Base-by-base conservation (phyloP, 2,888 invertebrate genomes). In the Epistrophe eligans region DNA sequence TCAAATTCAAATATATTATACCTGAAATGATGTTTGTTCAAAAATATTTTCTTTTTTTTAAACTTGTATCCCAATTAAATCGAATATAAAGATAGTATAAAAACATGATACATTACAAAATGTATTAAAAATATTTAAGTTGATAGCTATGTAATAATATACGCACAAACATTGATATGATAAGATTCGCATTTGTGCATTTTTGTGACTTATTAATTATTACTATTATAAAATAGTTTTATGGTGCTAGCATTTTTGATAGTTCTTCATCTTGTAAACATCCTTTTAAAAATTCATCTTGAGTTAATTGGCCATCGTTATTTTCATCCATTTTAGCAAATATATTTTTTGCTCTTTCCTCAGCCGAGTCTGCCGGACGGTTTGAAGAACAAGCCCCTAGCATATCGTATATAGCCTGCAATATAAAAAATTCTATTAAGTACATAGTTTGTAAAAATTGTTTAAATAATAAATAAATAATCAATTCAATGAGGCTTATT, bases 261-360 rank as follows among this genome's bases (percentile, higher is more conserved):
- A 98, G 94, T 93, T 98, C 98, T 93, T 98, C 98, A 92, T 99
- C 99, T 93, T 98, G 98, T 92, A 99, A 96, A 93, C 99, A 99
- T 83, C 99, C 99, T 93, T 99, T 98, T 88, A 99, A 95, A 94
- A 99, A 99, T 94, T 99, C 99, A 89, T 99, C 98, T 94, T 99
- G 98, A 89, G 98, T 98, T 92, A 99, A 95, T 93, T 99, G 98
- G 84, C 99, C 99, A 93, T 99, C 99, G 94, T 98, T 98, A 95
- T 99, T 99, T 92, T 98, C 98, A 93, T 99, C 99, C 99, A 99
- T 99, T 94, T 99, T 99, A 84, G 98, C 98, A 94, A 99, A 99
- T 91, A 99, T 99, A 93, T 99, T 99, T 94, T 98, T 98, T 90
- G 99, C 99, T 90, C 99, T 95, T 92, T 99, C 99, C 92, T 99